Evolutionary conservation across 2,113 vertebrate species (phyloP), one percentile per base, ranked within the genome.

Genomic region (Oriolus oriolus): DNA sequence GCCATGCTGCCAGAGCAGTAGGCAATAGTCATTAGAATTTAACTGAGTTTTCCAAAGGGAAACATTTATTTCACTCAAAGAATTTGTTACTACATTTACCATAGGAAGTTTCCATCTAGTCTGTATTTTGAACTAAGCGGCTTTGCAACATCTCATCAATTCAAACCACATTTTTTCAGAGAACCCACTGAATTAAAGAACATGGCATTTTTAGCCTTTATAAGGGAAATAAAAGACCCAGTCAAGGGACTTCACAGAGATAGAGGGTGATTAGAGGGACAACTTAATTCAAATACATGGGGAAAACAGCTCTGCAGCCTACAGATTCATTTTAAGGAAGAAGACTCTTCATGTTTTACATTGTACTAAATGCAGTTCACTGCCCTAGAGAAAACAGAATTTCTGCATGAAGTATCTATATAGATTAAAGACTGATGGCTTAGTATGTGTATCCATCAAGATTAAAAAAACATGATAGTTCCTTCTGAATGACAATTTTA

Each of bases 121-220:
- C 77, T 82, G 45, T 78, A 45, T 87, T 95, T 93, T 84, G 76
- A 90, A 84, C 44, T 81, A 89, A 95, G 68, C 26, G 75, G 80
- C 73, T 96, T 95, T 94, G 86, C 52, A 84, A 60, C 31, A 61
- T 92, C 73, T 86, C 85, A 78, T 90, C 83, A 95, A 69, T 90
- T 90, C 49, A 71, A 95, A 33, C 28, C 37, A 61, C 37, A 75
- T 64, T 93, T 96, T 84, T 78, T 95, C 60, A 81, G 47, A 75
- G 47, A 93, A 78, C 14, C 13, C 49, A 82, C 56, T 84, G 68
- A 93, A 95, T 94, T 92, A 75, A 65, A 75, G 64, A 78, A 89
- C 28, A 44, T 18, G 15, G 4, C 19, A 31, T 2, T 23, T 64
- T 89, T 64, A 92, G 50, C 15, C 13, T 77, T 31, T 66, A 44